Conservation (phyloP, 2,113 vertebrate genomes). For the Myotis brandtii region DNA sequence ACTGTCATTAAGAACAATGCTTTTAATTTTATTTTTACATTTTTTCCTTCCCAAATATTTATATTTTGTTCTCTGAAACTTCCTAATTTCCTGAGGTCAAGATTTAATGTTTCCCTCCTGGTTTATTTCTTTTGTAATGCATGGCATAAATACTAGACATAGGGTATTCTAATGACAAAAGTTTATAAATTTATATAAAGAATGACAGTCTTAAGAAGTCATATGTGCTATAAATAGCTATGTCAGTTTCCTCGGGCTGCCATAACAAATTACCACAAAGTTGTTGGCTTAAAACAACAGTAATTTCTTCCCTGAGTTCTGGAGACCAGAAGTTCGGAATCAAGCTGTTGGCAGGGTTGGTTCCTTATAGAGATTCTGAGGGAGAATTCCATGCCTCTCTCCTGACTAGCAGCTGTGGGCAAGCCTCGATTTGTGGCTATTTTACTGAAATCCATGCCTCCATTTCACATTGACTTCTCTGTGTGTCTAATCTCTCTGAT, state of each 20-base stretch:
- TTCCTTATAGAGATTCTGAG: neutral
- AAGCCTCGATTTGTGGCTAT: neutral
- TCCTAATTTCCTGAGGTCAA: constrained; percentile 33
- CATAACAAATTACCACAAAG: neutral
- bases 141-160: neutral
- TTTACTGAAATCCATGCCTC: neutral
- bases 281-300: neutral
- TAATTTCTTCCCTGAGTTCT: constrained; percentile 6
- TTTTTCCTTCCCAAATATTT: neutral
- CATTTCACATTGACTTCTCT: neutral
- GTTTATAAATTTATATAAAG: neutral
- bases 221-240: neutral
- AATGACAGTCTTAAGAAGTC: neutral
- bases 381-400: neutral
- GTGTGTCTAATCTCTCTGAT: neutral
- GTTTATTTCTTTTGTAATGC: constrained; percentile 44
- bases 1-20: neutral
- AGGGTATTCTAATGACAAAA: neutral
- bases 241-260: neutral
- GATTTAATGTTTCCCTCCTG: neutral
- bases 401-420: neutral
- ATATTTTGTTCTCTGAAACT: neutral
- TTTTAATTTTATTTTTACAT: neutral
- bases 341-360: neutral
- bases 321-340: neutral